Base-by-base conservation (phyloP, 2,888 invertebrate genomes). In the Lagria hirta region DNA sequence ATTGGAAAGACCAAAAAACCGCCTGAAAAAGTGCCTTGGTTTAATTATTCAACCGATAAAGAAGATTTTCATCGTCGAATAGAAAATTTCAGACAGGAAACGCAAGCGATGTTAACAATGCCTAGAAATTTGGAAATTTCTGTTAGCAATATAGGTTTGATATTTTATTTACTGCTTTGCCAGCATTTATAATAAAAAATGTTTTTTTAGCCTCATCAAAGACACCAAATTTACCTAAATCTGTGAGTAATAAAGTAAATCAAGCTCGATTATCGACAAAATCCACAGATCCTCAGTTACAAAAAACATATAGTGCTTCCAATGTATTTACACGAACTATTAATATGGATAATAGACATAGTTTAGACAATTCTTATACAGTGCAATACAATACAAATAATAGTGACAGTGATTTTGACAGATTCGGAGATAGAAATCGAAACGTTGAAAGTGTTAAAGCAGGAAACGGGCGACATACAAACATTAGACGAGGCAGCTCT, bases 11-110 rank as follows among this genome's bases (percentile, higher is more conserved):
- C 49, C 13, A 16, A 17, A 23, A 43, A 44, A 32, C 28, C 46
- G 12, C 21, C 40, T 7, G 56, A 74, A 70, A 24, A 69, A 72
- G 48, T 53, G 73, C 37, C 75, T 72, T 57, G 73, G 76, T 67
- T 81, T 81, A 58, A 85, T 81, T 66, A 78, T 76, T 37, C 79
- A 76, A 56, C 74, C 77, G 62, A 76, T 73, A 56, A 77, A 73
- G 55, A 78, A 73, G 50, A 81, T n/a, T 64, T 82, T 4, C 81
- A 82, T 54, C 81, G 84, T 60, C 73, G 82, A 49, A 77, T 82
- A 40, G 77, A 83, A 60, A 80, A 84, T 65, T 86, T 88, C 69
- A 86, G 86, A 64, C 77, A 84, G 64, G 88, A 88, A 70, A 83
- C 87, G 2, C 80, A 83, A 69, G 81, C 85, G 38, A 81, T 85